Percentiles rank a stretch among this genome's conserved stretches.
Conservation (phyloP, 2,113 vertebrate species). For the Pachyramphus minor region DNA sequence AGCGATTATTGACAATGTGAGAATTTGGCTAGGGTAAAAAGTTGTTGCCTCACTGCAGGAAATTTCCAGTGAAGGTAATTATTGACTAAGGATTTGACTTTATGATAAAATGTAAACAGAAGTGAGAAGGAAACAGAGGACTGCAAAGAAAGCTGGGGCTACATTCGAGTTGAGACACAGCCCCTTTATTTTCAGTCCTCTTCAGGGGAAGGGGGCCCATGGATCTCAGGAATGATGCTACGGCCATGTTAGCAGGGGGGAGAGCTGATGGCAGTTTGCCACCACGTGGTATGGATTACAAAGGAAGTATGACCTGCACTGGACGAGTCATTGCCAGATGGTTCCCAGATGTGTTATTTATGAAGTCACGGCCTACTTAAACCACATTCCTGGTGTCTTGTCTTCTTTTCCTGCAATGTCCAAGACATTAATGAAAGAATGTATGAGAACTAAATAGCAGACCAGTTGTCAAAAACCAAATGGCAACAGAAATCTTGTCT, state of each 20-base stretch:
- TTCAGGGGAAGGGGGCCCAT: background rate
- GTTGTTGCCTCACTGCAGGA: background rate
- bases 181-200: background rate
- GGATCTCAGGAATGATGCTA: slow-evolving; percentile 2
- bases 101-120: background rate
- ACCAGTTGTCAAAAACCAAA: slow-evolving; percentile 62
- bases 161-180: background rate
- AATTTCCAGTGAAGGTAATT: background rate
- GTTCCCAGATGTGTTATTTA: slow-evolving; percentile 69
- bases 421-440: slow-evolving; percentile 64
- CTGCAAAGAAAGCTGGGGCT: background rate
- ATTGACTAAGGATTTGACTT: background rate
- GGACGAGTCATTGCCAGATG: slow-evolving; percentile 60
- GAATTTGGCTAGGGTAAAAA: background rate
- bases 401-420: slow-evolving; percentile 61
- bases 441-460: slow-evolving; percentile 66
- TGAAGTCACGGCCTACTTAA: slow-evolving; percentile 66
- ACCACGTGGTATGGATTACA: slow-evolving; percentile 60
- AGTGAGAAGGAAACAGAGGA: background rate
- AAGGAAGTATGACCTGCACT: slow-evolving; percentile 57
- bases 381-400: slow-evolving; percentile 63
- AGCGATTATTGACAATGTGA: background rate
- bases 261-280: slow-evolving; percentile 58
- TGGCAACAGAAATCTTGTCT: slow-evolving; percentile 32
- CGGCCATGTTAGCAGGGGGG: slow-evolving; percentile 32